These are phyloP conservation scores for Bergia sp. DNA, from an alignment of 92 coral and sea anemone genomes.

Conservation along the genomic window DNA sequence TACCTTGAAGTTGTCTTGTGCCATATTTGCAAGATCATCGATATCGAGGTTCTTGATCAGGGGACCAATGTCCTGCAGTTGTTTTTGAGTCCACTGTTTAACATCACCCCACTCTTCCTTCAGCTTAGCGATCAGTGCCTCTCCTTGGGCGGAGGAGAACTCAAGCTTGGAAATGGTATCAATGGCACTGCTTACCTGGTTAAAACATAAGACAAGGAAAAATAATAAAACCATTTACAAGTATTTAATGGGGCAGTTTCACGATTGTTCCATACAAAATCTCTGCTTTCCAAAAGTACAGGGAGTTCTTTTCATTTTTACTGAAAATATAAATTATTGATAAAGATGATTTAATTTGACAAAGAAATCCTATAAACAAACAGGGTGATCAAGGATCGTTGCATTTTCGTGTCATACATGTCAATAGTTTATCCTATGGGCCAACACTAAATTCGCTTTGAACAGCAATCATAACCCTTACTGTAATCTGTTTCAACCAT, in stretches of 20 bases:
- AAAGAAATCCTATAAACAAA: no score
- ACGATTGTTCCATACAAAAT: no score
- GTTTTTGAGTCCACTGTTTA: constrained; percentile 70
- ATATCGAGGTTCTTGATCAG: constrained; percentile 75
- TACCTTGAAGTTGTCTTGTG: constrained; percentile 85
- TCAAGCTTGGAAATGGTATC: constrained; percentile 63
- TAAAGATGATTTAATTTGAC: no score
- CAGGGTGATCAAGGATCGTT: no score
- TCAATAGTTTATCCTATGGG: no score
- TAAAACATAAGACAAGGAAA: background rate
- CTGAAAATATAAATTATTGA: no score
- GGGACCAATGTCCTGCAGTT: constrained; percentile 81
- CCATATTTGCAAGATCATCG: constrained; percentile 68
- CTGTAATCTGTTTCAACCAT: no score
- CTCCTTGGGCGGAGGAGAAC: constrained; percentile 82
- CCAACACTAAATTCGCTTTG: no score
- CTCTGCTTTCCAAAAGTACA: no score
- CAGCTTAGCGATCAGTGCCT: constrained; percentile 72
- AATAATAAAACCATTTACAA: background rate
- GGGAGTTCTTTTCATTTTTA: no score
- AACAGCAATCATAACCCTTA: no score
- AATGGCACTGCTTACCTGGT: constrained; percentile 71
- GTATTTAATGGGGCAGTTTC: background rate
- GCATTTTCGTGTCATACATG: no score
- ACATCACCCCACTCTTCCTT: constrained; percentile 80